Conservation (phyloP, 1,140 invertebrate genomes). For the Bombus cullumanus region DNA sequence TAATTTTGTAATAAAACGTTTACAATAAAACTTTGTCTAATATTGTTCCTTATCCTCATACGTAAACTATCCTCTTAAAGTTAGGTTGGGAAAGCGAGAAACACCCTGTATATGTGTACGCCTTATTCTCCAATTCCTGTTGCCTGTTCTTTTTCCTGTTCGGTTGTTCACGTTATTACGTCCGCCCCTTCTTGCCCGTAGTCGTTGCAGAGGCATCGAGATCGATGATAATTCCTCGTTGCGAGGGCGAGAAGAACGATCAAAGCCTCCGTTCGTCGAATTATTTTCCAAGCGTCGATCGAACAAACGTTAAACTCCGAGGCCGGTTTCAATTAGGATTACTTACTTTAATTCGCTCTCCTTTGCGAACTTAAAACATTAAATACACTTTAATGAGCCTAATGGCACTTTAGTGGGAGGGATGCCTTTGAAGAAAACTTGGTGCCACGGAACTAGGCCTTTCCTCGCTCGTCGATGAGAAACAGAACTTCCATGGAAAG, state of each 20-base stretch:
- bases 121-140: slow-evolving; percentile 36
- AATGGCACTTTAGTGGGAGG: slow-evolving; percentile 62
- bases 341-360: slow-evolving; percentile 16
- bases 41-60: too few species aligned
- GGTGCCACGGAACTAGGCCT: slow-evolving; percentile 7
- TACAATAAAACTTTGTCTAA: too few species aligned
- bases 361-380: slow-evolving; percentile 44
- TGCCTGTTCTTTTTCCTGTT: neutral
- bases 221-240: slow-evolving; percentile 21
- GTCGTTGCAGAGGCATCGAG: slow-evolving; percentile 5
- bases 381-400: slow-evolving; percentile 67
- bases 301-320: slow-evolving; percentile 25
- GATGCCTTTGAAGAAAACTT: slow-evolving; percentile 55
- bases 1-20: too few species aligned
- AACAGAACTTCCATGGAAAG: slow-evolving; percentile 4
- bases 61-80: neutral
- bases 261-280: slow-evolving; percentile 39
- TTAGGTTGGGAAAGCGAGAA: neutral
- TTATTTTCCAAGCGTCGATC: slow-evolving; percentile 45
- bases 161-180: slow-evolving; percentile 29
- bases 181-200: neutral
- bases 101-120: neutral
- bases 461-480: neutral
- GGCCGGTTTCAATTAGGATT: slow-evolving; percentile 52
- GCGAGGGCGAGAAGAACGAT: slow-evolving; percentile 33